Evolutionary conservation across 2,113 vertebrate genomes (phyloP), one percentile per base, ranked within the genome.

Genomic region (Ceuthmochares aereus): DNA sequence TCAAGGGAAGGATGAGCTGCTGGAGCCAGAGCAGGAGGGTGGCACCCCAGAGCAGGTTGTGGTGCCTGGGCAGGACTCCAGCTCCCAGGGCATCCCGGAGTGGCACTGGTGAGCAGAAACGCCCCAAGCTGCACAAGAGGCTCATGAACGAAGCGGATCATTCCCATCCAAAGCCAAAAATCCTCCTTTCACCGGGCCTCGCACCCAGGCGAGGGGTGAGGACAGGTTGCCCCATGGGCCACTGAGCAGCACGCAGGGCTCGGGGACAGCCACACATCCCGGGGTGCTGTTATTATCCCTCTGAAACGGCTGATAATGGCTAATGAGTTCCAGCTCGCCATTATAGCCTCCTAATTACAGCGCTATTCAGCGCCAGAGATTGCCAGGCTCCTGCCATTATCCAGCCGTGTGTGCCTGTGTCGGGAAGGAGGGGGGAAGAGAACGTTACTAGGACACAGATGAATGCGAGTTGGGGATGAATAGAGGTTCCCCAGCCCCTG

Each of bases 321-420:
- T 96, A 96, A 97, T 96, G 89, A 97, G 91, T 80, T 93, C 93
- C 96, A 84, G 91, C 82, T 95, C 87, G 62, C 95, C 94, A 94
- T 87, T 90, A 91, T 7, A 94, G 93, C 85, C 91, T 12, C 79
- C 26, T 93, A 97, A 97, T 95, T 94, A 93, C 93, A 47, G 76
- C 34, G 66, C 96, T 96, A 95, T 97, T 97, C 94, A 95, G 93
- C 51, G 6, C 60, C 67, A 10, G 82, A 75, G 93, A 90, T 93
- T 89, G 95, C 91, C 89, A 16, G 81, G 93, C 94, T 95, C 90
- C 93, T 84, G 96, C 89, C 92, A 93, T 96, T 97, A 96, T 93
- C 79, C 81, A 30, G 94, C 95, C 94, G 84, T 95, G 93, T 91
- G 94, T 4, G 94, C 93, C 86, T 56, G 92, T 25, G 64, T 23